Conservation (phyloP, 1,140 invertebrate species). For the Dendroctonus ponderosae region DNA sequence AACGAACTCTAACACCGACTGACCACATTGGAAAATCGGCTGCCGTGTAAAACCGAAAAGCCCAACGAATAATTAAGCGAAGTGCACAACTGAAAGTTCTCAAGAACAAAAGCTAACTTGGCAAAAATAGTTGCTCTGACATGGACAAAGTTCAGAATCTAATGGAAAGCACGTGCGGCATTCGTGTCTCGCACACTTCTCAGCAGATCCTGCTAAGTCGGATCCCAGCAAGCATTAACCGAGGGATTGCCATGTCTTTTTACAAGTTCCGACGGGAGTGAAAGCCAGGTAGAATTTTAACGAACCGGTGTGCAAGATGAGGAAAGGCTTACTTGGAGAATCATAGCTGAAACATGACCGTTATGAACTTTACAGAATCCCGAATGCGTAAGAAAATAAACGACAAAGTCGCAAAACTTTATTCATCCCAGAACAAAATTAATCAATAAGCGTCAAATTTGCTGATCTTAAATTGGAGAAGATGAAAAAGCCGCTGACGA, state of each 20-base stretch:
- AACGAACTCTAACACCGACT: no score
- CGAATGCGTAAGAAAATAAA: no score
- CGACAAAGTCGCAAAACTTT: no score
- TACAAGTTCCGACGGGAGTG: constrained; percentile 26
- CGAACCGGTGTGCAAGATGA: constrained; percentile 11
- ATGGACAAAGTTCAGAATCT: constrained; percentile 10
- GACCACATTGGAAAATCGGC: no score
- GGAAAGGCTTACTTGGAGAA: background rate
- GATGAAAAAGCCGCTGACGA: no score
- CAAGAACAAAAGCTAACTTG: constrained; percentile 17
- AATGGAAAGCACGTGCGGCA: constrained; percentile 31
- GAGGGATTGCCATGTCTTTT: constrained; percentile 25
- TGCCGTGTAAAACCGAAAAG: no score
- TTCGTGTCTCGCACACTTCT: constrained; percentile 30
- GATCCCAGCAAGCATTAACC: constrained; percentile 29
- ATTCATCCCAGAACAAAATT: no score
- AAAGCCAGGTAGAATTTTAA: constrained; percentile 32
- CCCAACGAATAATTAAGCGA: background rate
- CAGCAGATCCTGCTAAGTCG: constrained; percentile 29
- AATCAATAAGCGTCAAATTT: no score
- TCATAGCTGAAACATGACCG: no score
- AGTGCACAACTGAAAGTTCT: constrained; percentile 16
- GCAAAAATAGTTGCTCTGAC: constrained; percentile 10
- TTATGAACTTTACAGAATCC: no score
- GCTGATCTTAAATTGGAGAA: no score